These are phyloP conservation scores for Lepidurus packardi DNA, from an alignment of 1,140 invertebrate species.

Conservation along the genomic window DNA sequence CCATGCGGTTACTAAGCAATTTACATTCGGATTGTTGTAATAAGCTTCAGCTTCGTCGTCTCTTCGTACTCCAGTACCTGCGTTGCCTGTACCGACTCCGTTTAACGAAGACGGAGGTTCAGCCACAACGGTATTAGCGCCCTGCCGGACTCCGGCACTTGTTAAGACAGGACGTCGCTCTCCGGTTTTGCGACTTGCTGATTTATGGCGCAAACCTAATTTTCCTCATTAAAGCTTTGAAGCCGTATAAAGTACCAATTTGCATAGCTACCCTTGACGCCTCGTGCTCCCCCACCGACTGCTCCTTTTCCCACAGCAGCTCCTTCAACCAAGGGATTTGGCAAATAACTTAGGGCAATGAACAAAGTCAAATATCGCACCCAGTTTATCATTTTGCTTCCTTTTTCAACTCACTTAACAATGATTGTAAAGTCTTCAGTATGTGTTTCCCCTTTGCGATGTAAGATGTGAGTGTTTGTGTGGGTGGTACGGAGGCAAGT, in stretches of 20 bases:
- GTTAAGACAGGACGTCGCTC: constrained; percentile 31
- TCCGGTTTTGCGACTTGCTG: constrained; percentile 28
- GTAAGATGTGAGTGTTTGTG: too few relatives aligned
- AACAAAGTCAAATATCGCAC: background rate
- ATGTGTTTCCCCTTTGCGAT: background rate
- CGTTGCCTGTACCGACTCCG: constrained; percentile 30
- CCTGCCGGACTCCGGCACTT: constrained; percentile 32
- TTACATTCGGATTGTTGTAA: constrained; percentile 79
- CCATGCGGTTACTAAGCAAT: constrained; percentile 41
- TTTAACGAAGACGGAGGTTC: constrained; percentile 25
- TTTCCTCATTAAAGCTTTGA: constrained; percentile 5
- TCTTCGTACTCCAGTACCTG: constrained; percentile 23
- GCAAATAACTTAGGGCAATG: background rate
- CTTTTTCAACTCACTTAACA: background rate
- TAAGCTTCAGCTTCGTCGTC: constrained; percentile 80
- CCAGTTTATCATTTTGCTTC: constrained; percentile 8
- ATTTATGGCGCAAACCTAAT: constrained; percentile 31
- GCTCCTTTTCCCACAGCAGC: constrained; percentile 31
- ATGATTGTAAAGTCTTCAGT: background rate
- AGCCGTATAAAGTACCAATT: background rate
- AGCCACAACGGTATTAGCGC: constrained; percentile 33
- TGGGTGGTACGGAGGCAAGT: too few relatives aligned
- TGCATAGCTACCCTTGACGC: constrained; percentile 32
- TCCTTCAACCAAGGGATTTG: constrained; percentile 17
- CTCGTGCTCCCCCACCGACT: constrained; percentile 28